Evolutionary conservation across 2,888 invertebrate genomes (phyloP).

Genomic region (Osmoderma eremita): DNA sequence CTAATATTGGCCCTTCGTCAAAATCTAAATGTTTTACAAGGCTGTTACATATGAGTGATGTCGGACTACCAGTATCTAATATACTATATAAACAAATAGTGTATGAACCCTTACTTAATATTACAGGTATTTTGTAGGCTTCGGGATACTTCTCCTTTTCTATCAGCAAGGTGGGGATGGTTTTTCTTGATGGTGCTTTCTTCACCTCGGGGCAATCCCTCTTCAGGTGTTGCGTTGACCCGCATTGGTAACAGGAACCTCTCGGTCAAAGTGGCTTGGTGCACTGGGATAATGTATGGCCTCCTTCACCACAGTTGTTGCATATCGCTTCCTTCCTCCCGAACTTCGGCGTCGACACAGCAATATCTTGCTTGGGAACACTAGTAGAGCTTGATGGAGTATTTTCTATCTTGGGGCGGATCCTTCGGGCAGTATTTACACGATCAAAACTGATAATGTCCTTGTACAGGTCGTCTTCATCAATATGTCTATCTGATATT

Average conservation of each 20-base stretch:
- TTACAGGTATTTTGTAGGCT: background rate
- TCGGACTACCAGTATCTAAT: slow-evolving; percentile 8
- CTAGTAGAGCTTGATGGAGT: too few relatives aligned
- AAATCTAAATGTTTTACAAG: background rate
- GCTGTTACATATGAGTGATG: background rate
- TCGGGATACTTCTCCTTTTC: background rate
- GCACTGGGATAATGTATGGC: background rate
- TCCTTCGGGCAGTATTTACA: too few relatives aligned
- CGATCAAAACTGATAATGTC: too few relatives aligned
- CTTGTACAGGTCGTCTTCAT: too few relatives aligned
- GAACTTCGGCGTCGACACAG: too few relatives aligned
- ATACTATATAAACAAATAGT: background rate
- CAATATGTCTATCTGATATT: too few relatives aligned
- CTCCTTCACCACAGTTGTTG: background rate
- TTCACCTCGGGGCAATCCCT: background rate
- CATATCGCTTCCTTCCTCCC: too few relatives aligned
- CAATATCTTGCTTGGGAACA: too few relatives aligned
- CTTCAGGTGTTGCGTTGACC: background rate
- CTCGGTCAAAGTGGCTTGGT: background rate
- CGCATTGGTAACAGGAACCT: slow-evolving; percentile 1
- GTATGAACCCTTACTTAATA: background rate
- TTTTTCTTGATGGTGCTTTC: background rate
- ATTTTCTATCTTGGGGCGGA: too few relatives aligned
- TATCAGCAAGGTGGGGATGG: background rate
- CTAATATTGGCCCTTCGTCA: too few relatives aligned